Evolutionary conservation across 64 coral and sea anemone genomes (phyloP).

Genomic region (Trachythela sp.): DNA sequence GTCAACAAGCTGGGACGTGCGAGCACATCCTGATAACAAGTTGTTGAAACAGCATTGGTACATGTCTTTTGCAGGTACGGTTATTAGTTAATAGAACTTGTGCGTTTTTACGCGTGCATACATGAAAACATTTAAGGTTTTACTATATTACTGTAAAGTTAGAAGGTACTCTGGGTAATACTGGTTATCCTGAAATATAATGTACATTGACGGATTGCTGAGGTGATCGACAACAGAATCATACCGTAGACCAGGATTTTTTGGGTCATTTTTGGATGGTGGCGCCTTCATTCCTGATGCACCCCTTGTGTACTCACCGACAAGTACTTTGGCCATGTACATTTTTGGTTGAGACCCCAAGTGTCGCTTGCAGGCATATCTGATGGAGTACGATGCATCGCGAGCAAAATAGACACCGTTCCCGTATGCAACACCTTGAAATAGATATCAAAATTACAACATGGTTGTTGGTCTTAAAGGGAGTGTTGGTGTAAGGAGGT

Average conservation of each 20-base stretch:
- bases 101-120: no score
- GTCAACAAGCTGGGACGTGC: no score
- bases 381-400: slow-evolving; percentile 6
- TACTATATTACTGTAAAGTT: background rate
- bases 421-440: background rate
- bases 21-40: no score
- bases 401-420: slow-evolving; percentile 18
- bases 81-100: no score
- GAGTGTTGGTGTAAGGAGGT: no score
- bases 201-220: background rate
- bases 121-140: no score
- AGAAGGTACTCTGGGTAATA: slow-evolving; percentile 14
- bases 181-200: slow-evolving; percentile 21
- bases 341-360: background rate
- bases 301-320: slow-evolving; percentile 8
- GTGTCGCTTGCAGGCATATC: background rate
- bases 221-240: slow-evolving; percentile 18
- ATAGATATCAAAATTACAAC: background rate
- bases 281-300: background rate
- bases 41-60: no score
- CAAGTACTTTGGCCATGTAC: slow-evolving; percentile 14
- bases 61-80: no score
- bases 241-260: background rate
- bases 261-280: background rate
- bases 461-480: background rate